Conservation (phyloP, 2,888 invertebrate species). For the Papilio gigon region DNA sequence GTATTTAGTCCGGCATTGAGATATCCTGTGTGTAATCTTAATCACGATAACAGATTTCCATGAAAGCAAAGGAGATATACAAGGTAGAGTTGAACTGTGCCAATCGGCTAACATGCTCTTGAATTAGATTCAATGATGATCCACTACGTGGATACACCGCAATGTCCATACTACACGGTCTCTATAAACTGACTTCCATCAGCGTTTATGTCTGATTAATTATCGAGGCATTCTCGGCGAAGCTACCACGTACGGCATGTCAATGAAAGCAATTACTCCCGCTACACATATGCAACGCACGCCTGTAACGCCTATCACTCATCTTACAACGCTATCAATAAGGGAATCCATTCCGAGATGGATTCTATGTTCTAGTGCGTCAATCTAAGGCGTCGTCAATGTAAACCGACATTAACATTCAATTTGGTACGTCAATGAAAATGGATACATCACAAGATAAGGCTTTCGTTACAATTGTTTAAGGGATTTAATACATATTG, state of each 20-base stretch:
- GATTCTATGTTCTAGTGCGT: slow-evolving; percentile 39
- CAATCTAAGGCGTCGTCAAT: slow-evolving; percentile 11
- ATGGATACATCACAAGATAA: not conserved
- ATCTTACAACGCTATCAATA: slow-evolving; percentile 55
- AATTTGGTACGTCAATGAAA: slow-evolving; percentile 6
- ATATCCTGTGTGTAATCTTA: not conserved
- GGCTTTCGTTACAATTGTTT: not conserved
- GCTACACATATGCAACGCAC: slow-evolving; percentile 54
- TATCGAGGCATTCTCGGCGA: slow-evolving; percentile 70
- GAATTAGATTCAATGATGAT: slow-evolving; percentile 36
- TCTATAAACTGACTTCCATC: slow-evolving; percentile 61
- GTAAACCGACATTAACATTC: not conserved
- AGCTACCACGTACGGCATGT: slow-evolving; percentile 65
- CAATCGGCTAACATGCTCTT: slow-evolving; percentile 42
- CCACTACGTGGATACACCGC: slow-evolving; percentile 24
- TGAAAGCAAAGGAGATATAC: slow-evolving; percentile 7
- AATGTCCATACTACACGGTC: slow-evolving; percentile 41
- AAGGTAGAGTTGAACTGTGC: slow-evolving; percentile 14
- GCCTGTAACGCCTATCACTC: slow-evolving; percentile 48
- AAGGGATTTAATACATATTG: not conserved
- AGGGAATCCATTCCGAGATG: slow-evolving; percentile 56
- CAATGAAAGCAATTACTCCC: slow-evolving; percentile 77
- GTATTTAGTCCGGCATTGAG: not conserved
- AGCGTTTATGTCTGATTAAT: slow-evolving; percentile 73
- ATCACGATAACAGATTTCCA: not conserved